These are phyloP conservation scores for Baccha elongata DNA, from an alignment of 2,888 invertebrate genomes.

Conservation along the genomic window DNA sequence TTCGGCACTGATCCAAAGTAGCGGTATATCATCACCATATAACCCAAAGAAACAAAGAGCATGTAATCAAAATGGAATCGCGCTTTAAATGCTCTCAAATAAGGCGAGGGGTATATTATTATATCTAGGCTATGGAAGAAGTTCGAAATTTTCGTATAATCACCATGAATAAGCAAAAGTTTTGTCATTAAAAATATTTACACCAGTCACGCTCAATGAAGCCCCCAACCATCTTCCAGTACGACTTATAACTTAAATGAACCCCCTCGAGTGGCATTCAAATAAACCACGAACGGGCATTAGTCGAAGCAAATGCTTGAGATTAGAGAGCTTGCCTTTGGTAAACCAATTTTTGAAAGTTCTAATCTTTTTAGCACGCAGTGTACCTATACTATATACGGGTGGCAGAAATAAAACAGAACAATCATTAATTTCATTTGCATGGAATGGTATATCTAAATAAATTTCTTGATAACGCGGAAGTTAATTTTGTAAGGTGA, in stretches of 20 bases:
- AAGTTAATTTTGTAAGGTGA: constrained; percentile 6
- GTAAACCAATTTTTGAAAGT: constrained; percentile 12
- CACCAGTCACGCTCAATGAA: constrained; percentile 72
- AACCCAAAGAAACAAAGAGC: constrained; percentile 41
- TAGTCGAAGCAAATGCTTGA: constrained; percentile 18
- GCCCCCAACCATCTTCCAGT: background rate
- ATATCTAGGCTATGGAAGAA: constrained; percentile 13
- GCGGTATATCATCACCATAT: constrained; percentile 7
- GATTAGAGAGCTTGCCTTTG: constrained; percentile 14
- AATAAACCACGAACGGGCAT: constrained; percentile 28
- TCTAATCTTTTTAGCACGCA: constrained; percentile 13
- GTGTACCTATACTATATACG: no score
- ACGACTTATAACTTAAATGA: background rate
- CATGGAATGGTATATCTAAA: background rate
- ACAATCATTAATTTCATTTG: constrained; percentile 10
- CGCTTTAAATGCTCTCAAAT: constrained; percentile 40
- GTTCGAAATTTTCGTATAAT: constrained; percentile 70
- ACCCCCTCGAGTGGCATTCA: constrained; percentile 11
- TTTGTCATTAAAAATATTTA: constrained; percentile 73
- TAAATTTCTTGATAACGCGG: background rate
- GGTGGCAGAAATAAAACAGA: background rate
- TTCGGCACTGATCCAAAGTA: constrained; percentile 21
- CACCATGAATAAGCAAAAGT: constrained; percentile 73
- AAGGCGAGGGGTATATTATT: background rate
- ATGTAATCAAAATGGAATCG: constrained; percentile 16